Conservation (phyloP, 2,113 vertebrate species). For the Otus sunia region DNA sequence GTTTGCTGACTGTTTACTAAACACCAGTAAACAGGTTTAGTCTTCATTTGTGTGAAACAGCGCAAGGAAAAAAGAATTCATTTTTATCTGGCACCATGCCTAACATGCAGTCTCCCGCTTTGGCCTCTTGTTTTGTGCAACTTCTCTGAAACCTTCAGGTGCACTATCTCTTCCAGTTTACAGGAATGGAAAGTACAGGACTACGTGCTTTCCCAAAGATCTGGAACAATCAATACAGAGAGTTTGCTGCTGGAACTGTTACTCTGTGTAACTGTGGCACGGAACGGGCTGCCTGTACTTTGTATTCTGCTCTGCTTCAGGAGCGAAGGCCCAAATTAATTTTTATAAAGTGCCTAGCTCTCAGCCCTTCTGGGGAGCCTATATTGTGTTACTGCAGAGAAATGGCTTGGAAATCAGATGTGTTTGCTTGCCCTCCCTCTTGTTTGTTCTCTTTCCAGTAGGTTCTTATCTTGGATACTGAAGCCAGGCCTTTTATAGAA, state of each 20-base stretch:
- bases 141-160: background rate
- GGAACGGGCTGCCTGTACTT: background rate
- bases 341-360: background rate
- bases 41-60: background rate
- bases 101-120: background rate
- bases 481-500: background rate
- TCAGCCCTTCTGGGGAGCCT: background rate
- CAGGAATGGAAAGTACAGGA: background rate
- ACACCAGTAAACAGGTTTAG: background rate
- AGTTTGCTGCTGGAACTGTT: background rate
- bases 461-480: background rate
- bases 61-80: accelerated
- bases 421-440: background rate
- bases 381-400: background rate
- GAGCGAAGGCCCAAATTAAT: background rate
- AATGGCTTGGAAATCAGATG: background rate
- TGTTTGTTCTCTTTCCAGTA: background rate
- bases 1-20: background rate
- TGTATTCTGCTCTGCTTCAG: background rate
- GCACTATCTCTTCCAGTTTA: background rate
- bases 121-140: background rate
- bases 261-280: accelerated
- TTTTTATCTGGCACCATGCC: background rate
- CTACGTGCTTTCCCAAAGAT: background rate
- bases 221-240: background rate